A percentile compares a stretch with the other conserved stretches of the same genome.
Evolutionary conservation across 1,140 invertebrate genomes (phyloP).

Genomic region (Lineus longissimus): DNA sequence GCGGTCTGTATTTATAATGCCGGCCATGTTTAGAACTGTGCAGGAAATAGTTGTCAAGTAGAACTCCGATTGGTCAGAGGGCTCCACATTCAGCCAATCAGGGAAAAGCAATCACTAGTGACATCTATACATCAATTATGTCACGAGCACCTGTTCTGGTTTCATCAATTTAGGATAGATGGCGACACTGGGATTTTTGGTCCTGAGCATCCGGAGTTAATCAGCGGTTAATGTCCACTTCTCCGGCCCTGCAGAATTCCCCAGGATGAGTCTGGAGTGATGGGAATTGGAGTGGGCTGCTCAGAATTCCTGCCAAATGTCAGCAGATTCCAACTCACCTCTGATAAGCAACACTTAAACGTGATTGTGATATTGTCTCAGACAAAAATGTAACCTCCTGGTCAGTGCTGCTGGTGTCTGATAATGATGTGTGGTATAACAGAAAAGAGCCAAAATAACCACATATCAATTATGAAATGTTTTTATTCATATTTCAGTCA

Average conservation of each 20-base stretch:
- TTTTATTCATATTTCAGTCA: no score
- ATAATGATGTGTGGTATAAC: background rate
- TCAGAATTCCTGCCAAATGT: no score
- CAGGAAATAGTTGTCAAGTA: constrained; percentile 28
- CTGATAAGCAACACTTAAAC: no score
- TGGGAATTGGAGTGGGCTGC: no score
- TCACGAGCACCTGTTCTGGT: background rate
- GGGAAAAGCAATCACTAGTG: background rate
- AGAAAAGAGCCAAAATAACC: background rate
- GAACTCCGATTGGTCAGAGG: constrained; percentile 24
- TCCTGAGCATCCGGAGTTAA: background rate
- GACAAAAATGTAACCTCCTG: no score
- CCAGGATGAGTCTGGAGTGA: no score
- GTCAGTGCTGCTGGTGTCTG: no score
- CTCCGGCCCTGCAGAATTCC: no score
- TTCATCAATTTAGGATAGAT: constrained; percentile 3
- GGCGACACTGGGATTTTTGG: constrained; percentile 2
- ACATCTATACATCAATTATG: background rate
- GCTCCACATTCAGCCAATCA: constrained; percentile 15
- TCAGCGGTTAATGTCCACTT: background rate
- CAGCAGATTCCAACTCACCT: no score
- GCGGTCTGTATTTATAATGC: constrained; percentile 48
- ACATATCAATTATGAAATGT: no score
- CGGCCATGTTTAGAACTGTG: constrained; percentile 44
- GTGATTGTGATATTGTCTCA: no score